Base-by-base conservation (phyloP, 2,797 vertebrate genomes). In the Merluccius polli region DNA sequence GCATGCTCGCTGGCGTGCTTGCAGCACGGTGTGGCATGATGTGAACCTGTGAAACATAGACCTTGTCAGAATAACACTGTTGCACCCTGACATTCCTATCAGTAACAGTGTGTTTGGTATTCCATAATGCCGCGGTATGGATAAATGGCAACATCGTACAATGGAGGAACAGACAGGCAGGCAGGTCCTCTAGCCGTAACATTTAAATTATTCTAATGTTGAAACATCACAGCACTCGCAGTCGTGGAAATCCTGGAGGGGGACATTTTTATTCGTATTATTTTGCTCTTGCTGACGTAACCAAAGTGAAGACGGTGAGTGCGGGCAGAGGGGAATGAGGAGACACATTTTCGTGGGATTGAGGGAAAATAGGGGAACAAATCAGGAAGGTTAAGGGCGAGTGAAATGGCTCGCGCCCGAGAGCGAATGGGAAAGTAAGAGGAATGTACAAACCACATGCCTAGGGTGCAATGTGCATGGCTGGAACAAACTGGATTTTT, bases 1-100 rank as follows among this genome's bases (percentile, higher is more conserved):
- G 32, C 13, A 36, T 41, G 29, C 31, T 29, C 12, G 18, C 8
- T 6, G 16, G 31, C 13, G 11, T 70, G 32, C 10, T 35, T 70
- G 31, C 65, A 77, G 44, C 8, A 10, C 59, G 10, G 1, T 27
- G 59, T 27, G 24, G 59, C 10, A 65, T 63, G 59, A 65, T 63
- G 59, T 65, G 59, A 65, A 16, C 59, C 8, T 27, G 59, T 75
- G 78, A 85, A 70, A 63, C 77, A 80, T 82, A 76, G 77, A 80
- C 48, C 31, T 75, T 68, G 83, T 79, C 79, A 79, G 79, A 79
- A 81, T 77, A 85, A 78, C 77, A 82, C 75, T 78, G 82, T 85
- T 76, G 86, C 77, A 79, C 72, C 80, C 67, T 86, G 85, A 85
- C 90, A 85, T 78, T 80, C 81, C 65, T 78, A 87, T 89, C 87